phyloP scores from a whole-genome alignment of 1,140 invertebrate genomes.

The Belonocnema kinseyi region DNA sequence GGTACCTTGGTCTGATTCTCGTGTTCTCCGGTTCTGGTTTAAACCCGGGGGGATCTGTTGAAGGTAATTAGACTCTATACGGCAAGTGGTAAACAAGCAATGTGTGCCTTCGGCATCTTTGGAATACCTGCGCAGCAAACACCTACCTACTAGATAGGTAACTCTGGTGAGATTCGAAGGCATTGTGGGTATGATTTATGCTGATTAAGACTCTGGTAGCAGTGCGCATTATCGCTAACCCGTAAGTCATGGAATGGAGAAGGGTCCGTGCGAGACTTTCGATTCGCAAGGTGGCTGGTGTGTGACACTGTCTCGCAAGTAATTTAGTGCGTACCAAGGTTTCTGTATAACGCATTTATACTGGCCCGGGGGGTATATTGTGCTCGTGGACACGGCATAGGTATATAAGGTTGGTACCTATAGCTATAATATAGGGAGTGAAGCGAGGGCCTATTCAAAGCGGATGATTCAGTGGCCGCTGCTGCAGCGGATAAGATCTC shows the following conservation, averaged over 20 bases:
- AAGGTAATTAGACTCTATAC: background rate
- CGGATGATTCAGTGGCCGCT: slow-evolving; percentile 73
- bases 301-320: slow-evolving; percentile 55
- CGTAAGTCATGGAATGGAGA: slow-evolving; percentile 62
- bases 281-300: slow-evolving; percentile 45
- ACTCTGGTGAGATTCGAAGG: slow-evolving; percentile 32
- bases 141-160: slow-evolving; percentile 23
- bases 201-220: slow-evolving; percentile 73
- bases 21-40: background rate
- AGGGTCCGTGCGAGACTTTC: slow-evolving; percentile 44
- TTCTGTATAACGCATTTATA: slow-evolving; percentile 57
- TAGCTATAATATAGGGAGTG: slow-evolving; percentile 70
- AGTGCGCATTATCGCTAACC: slow-evolving; percentile 66
- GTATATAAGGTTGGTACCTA: slow-evolving; percentile 53
- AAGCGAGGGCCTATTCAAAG: slow-evolving; percentile 72
- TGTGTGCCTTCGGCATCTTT: background rate
- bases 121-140: slow-evolving; percentile 5
- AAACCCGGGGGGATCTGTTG: background rate
- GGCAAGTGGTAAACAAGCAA: background rate
- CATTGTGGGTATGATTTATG: slow-evolving; percentile 71
- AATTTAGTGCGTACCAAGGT: slow-evolving; percentile 63
- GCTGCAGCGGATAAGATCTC: slow-evolving; percentile 72
- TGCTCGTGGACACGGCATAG: slow-evolving; percentile 48
- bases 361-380: slow-evolving; percentile 49
- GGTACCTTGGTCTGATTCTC: no score